phyloP scores from a whole-genome alignment of 2,113 vertebrate genomes.

The Phyllostomus discolor region DNA sequence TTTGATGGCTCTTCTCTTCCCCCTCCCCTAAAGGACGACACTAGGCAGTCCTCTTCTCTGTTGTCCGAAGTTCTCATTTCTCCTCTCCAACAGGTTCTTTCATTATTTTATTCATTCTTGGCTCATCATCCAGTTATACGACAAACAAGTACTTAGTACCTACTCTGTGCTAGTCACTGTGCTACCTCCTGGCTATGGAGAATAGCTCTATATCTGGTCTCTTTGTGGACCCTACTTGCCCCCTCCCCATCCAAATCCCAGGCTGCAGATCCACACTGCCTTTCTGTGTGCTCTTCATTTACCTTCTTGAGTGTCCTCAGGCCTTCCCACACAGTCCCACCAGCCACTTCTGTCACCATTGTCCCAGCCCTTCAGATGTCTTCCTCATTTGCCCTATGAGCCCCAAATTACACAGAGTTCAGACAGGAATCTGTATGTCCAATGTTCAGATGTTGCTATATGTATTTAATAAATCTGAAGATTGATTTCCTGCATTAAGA shows the following conservation, averaged over 20 bases:
- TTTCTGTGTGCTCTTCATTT: neutral
- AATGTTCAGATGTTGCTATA: neutral
- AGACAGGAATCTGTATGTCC: neutral
- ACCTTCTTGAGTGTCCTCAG: neutral
- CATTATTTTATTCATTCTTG: neutral
- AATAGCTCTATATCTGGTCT: neutral
- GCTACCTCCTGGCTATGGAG: neutral
- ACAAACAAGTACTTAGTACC: neutral
- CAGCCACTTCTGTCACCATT: neutral
- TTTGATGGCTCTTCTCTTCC: neutral
- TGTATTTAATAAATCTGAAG: neutral
- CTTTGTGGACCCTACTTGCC: neutral
- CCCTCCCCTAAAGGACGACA: neutral
- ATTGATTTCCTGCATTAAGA: neutral
- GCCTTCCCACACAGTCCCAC: neutral
- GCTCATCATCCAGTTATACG: neutral
- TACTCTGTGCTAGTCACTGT: neutral
- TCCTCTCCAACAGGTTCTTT: neutral
- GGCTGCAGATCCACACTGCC: neutral
- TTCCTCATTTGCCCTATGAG: neutral
- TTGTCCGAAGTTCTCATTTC: neutral
- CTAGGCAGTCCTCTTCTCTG: neutral
- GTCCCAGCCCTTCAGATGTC: neutral
- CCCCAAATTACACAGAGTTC: neutral
- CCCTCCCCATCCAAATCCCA: neutral